Evolutionary conservation across 2,113 vertebrate genomes (phyloP), one percentile per base, ranked within the genome.

Genomic region (Mastomys natalensis): DNA sequence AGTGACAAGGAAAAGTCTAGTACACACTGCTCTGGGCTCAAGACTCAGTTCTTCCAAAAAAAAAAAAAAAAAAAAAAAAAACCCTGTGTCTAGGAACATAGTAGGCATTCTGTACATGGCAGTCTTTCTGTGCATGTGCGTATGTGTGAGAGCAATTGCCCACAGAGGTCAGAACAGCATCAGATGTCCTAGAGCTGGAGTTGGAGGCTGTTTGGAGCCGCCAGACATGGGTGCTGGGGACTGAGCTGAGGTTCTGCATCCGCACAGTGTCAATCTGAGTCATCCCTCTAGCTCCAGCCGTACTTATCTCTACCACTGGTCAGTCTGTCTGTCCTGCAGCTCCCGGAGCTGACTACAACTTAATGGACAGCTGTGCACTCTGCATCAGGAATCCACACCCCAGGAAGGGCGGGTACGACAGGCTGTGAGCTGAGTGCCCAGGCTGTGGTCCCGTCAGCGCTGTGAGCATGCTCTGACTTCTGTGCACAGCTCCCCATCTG

Each of bases 401-500:
- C 9, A 2, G 62, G 82, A 5, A 6, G 70, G 16, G 43, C 11
- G 37, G 16, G 43, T 1, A 26, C n/a, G 26, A 1, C n/a, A 58
- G 37, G 37, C 21, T 74, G 21, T 74, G 72, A 74, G 72, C 43
- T 0, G 26, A 68, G 48, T 10, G 53, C 16, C 5, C 0, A 0
- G n/a, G 37, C 26, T 22, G 37, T 2, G 0, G 26, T 62, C 40
- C 45, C 19, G 2, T 34, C 74, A 10, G 22, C 5, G 55, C 45
- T 51, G 3, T 40, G 87, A 51, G 51, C 0, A 0, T 5, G 22
- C 40, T 15, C 66, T 84, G n/a, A 12, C 19, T 7, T 2, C 19
- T 16, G 37, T 1, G 1, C 4, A 34, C 29, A 31, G 43, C 7
- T 3, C 48, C 2, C 7, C 22, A 26, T 8, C 2, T 0, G 22